These are phyloP conservation scores for Theristicus caerulescens DNA, from an alignment of 2,113 vertebrate species.

Conservation along the genomic window DNA sequence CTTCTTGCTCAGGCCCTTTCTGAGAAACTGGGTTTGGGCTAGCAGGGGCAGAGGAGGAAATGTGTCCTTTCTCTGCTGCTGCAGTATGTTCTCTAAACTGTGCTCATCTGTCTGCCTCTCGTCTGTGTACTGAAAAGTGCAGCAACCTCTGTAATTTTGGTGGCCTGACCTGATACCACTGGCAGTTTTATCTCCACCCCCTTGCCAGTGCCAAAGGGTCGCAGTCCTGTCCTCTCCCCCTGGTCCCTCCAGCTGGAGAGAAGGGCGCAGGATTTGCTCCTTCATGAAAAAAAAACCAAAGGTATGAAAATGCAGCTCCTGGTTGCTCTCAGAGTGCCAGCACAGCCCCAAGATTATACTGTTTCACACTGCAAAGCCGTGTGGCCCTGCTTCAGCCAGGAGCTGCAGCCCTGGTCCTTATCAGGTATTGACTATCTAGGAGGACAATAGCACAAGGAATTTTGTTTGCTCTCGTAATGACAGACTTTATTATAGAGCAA, in stretches of 20 bases:
- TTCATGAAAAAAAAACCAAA: background rate
- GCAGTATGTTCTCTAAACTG: background rate
- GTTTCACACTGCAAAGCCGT: background rate
- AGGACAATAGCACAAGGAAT: background rate
- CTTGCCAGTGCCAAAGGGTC: background rate
- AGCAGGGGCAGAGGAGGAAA: background rate
- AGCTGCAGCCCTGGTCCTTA: background rate
- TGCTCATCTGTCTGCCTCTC: background rate
- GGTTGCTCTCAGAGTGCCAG: background rate
- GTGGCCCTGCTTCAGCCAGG: background rate
- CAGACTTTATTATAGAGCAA: constrained; percentile 5
- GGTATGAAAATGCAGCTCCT: background rate
- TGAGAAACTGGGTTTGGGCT: background rate
- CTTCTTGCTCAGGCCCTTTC: background rate
- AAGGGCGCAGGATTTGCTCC: background rate
- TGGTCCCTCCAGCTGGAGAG: background rate
- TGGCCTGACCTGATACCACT: background rate
- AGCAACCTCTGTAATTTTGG: background rate
- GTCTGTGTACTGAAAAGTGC: background rate
- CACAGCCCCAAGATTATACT: background rate
- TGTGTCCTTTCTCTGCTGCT: background rate
- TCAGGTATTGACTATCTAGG: background rate
- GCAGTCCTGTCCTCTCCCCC: background rate
- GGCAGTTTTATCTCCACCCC: background rate
- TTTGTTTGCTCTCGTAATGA: constrained; percentile 10